Evolutionary conservation across 2,888 invertebrate species (phyloP), one percentile per base, ranked within the genome.

Genomic region (Zygothrica quintamaculata): DNA sequence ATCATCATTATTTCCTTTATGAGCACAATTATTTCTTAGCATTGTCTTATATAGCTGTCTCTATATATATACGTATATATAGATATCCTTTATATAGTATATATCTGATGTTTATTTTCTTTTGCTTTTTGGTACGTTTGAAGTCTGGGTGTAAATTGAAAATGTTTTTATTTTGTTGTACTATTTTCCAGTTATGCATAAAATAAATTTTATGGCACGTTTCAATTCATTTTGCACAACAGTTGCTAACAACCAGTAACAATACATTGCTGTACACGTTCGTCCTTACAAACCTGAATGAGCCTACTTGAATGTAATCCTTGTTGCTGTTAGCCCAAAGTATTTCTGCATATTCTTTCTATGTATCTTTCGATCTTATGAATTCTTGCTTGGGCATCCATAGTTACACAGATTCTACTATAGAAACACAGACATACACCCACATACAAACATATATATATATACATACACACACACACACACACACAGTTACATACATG

Each of bases 171-270:
- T 5, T 22, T 22, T 22, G 2, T 5, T 5, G 5, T 2, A 9
- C 1, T 39, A 9, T 40, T 40, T 56, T 55, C 62, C 52, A 48
- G 69, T 53, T 67, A 53, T 73, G 74, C 74, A 73, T 69, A 60
- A 62, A 75, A 73, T 52, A 62, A 77, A 37, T 77, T 65, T 61
- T 77, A 57, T 60, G 62, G 59, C 74, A 77, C 74, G 74, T 77
- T 77, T 70, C 74, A 74, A 77, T 66, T 70, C 68, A 67, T 72
- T 77, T 74, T 69, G 51, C 50, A 33, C 60, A 61, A 59, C 67
- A 62, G 62, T 50, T 44, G 44, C 40, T n/a, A n/a, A n/a, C n/a
- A n/a, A n/a, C n/a, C n/a, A n/a, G n/a, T n/a, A n/a, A n/a, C n/a
- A n/a, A n/a, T n/a, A n/a, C n/a, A n/a, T n/a, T n/a, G n/a, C n/a